Evolutionary conservation across 1,140 invertebrate genomes (phyloP).

Genomic region (Lepidurus couesii): DNA sequence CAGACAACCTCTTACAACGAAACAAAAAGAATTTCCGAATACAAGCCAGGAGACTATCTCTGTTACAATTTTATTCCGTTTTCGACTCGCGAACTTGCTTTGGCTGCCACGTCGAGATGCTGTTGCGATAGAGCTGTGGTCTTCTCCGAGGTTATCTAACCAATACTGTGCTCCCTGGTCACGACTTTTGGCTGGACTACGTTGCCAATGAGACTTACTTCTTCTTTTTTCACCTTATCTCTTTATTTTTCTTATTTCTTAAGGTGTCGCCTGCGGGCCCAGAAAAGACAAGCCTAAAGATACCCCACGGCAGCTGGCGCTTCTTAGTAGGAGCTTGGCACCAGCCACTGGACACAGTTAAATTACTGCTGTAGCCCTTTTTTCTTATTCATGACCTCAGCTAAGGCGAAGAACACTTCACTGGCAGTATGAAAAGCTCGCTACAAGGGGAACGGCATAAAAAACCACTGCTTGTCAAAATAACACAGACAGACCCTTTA

Average conservation of each 20-base stretch:
- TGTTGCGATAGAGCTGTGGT: neutral
- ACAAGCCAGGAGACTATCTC: neutral
- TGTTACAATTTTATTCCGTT: neutral
- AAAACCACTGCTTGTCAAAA: neutral
- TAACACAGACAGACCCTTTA: neutral
- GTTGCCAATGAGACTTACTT: neutral
- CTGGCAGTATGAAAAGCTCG: neutral
- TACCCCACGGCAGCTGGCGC: neutral
- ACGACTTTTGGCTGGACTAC: neutral
- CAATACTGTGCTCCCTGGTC: neutral
- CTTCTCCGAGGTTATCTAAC: neutral
- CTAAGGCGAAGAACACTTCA: neutral
- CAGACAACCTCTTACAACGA: neutral
- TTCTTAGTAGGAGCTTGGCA: slow-evolving; percentile 2
- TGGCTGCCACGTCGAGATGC: too few species aligned
- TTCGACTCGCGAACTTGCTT: neutral
- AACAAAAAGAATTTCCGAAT: neutral
- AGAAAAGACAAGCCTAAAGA: slow-evolving; percentile 11
- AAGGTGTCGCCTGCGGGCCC: neutral
- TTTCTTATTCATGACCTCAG: neutral
- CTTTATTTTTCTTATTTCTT: neutral
- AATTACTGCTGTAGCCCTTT: neutral
- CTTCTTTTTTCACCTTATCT: neutral
- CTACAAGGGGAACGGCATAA: neutral
- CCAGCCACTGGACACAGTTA: neutral